A percentile compares a stretch with the other conserved stretches of the same genome.
Evolutionary conservation across 2,888 invertebrate species (phyloP).

Genomic region (Mechanitis messenoides): DNA sequence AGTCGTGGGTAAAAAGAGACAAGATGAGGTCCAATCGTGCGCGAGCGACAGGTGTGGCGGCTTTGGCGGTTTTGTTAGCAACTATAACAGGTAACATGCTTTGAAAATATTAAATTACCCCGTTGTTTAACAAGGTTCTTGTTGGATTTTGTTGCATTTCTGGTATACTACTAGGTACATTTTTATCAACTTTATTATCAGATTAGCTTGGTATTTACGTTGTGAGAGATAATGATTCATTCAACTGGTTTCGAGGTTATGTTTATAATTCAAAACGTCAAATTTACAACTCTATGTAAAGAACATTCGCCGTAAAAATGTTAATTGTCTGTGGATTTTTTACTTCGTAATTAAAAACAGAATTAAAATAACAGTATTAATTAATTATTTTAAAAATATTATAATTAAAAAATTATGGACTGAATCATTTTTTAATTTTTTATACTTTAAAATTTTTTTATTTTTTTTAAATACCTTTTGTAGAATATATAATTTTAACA

Average conservation of each 20-base stretch:
- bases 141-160: slow-evolving; percentile 21
- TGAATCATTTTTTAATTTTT: too few species aligned
- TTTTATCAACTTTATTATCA: slow-evolving; percentile 26
- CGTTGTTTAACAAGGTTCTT: slow-evolving; percentile 28
- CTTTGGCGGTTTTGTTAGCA: slow-evolving; percentile 63
- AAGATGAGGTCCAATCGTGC: slow-evolving; percentile 61
- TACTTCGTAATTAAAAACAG: too few species aligned
- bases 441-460: too few species aligned
- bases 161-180: slow-evolving; percentile 4
- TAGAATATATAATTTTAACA: too few species aligned
- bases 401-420: too few species aligned
- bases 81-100: slow-evolving; percentile 65
- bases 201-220: slow-evolving; percentile 39
- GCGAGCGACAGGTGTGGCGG: slow-evolving; percentile 72
- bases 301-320: not conserved
- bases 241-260: slow-evolving; percentile 35
- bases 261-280: slow-evolving; percentile 14
- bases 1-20: slow-evolving; percentile 65
- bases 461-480: too few species aligned
- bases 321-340: not conserved
- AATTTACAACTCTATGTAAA: not conserved
- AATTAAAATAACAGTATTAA: too few species aligned
- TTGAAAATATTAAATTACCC: slow-evolving; percentile 28
- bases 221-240: slow-evolving; percentile 39
- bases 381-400: too few species aligned